Conservation (phyloP, 2,888 invertebrate genomes). For the Synergus laeviventris region DNA sequence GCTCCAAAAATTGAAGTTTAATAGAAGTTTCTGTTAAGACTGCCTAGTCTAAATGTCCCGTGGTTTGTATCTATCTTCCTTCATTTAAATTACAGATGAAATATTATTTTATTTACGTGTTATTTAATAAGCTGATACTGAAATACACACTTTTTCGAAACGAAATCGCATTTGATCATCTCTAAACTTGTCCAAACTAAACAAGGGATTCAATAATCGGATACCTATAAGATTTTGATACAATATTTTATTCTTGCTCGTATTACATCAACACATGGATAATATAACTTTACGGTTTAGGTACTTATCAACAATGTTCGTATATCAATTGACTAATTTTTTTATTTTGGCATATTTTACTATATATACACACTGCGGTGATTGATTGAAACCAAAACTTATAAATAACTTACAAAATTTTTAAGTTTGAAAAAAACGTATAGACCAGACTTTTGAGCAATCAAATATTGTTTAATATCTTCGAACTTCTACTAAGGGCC, state of each 20-base stretch:
- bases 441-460: too few species aligned
- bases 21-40: background rate
- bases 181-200: too few species aligned
- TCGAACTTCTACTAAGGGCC: too few species aligned
- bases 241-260: background rate
- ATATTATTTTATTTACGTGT: background rate
- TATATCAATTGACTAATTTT: background rate
- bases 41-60: constrained; percentile 9
- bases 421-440: too few species aligned
- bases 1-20: background rate
- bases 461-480: too few species aligned
- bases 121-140: background rate
- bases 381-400: too few species aligned
- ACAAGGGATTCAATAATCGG: background rate
- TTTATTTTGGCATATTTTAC: background rate
- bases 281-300: background rate
- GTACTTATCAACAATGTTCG: too few species aligned
- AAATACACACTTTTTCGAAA: background rate
- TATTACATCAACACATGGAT: background rate
- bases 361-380: too few species aligned
- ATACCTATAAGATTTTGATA: background rate
- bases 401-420: too few species aligned
- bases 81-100: constrained; percentile 1
- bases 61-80: background rate
- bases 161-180: background rate